Percentiles rank a stretch among this genome's conserved stretches.
phyloP scores from a whole-genome alignment of 2,888 invertebrate genomes.

The Yponomeuta malinellus region DNA sequence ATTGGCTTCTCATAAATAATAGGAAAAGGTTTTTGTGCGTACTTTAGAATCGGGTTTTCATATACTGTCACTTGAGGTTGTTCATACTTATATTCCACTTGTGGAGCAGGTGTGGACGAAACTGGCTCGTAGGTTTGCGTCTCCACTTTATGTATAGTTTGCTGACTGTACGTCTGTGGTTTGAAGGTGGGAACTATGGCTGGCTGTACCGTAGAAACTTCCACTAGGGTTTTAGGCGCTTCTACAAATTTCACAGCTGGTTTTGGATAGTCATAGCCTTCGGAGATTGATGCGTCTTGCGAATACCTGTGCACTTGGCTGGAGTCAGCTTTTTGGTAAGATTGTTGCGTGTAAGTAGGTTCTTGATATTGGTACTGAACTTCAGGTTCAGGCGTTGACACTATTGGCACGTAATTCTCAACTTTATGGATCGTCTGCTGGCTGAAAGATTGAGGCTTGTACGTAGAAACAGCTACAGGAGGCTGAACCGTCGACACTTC shows the following conservation, averaged over 20 bases:
- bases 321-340: slow-evolving; percentile 46
- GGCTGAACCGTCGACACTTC: slow-evolving; percentile 23
- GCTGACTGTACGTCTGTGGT: slow-evolving; percentile 53
- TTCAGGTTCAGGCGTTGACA: slow-evolving; percentile 34
- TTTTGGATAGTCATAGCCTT: slow-evolving; percentile 28
- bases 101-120: slow-evolving; percentile 43
- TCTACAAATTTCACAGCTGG: slow-evolving; percentile 44
- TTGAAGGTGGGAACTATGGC: slow-evolving; percentile 41
- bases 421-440: slow-evolving; percentile 53
- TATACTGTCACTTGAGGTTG: slow-evolving; percentile 54
- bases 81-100: slow-evolving; percentile 43
- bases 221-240: slow-evolving; percentile 36
- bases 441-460: slow-evolving; percentile 43
- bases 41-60: slow-evolving; percentile 56
- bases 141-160: slow-evolving; percentile 53
- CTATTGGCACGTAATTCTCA: slow-evolving; percentile 26
- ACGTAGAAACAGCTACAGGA: slow-evolving; percentile 37
- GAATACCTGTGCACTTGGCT: slow-evolving; percentile 42
- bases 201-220: slow-evolving; percentile 31
- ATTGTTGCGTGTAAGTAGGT: slow-evolving; percentile 40
- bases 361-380: slow-evolving; percentile 50
- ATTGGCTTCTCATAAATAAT: slow-evolving; percentile 48
- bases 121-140: slow-evolving; percentile 39
- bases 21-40: slow-evolving; percentile 50
- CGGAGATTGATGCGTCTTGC: slow-evolving; percentile 27